Evolutionary conservation across 1,140 invertebrate species (phyloP).

Genomic region (Frieseomelitta varia): DNA sequence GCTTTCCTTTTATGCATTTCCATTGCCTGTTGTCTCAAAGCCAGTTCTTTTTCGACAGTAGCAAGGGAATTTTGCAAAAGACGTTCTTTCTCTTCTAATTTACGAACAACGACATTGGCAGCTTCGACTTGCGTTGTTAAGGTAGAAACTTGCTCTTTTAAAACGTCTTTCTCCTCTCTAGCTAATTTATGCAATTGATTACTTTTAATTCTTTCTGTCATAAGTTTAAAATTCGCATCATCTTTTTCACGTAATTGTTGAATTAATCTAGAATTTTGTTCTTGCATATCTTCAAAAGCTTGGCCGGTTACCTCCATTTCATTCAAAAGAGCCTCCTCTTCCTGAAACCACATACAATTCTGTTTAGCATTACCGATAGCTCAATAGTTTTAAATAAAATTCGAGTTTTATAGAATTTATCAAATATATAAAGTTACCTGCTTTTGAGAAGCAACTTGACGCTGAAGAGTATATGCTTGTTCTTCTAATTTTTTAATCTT

Average conservation of each 20-base stretch:
- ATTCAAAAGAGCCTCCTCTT: conserved; percentile 98
- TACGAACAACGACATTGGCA: conserved; percentile 96
- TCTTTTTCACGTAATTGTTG: conserved; percentile 98
- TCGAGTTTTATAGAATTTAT: neutral
- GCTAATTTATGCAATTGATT: conserved; percentile 97
- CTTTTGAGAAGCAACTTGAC: conserved; percentile 92
- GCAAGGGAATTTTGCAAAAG: conserved; percentile 95
- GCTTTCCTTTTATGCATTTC: conserved; percentile 99
- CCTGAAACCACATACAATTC: conserved; percentile 84
- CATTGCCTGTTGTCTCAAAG: conserved; percentile 95
- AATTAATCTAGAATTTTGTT: conserved; percentile 97
- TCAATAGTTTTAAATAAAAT: conserved; percentile 54
- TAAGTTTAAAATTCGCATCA: conserved; percentile 99
- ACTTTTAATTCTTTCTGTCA: conserved; percentile 98
- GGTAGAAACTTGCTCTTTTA: conserved; percentile 94
- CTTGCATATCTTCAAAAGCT: conserved; percentile 99
- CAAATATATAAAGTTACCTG: conserved; percentile 83
- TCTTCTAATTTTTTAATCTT: conserved; percentile 98
- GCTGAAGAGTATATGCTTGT: conserved; percentile 91
- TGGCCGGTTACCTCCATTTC: conserved; percentile 99
- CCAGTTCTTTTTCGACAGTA: conserved; percentile 97
- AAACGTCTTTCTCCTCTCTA: conserved; percentile 95
- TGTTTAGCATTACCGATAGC: conserved; percentile 80
- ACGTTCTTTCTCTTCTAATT: conserved; percentile 98
- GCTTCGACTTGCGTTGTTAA: conserved; percentile 96